Conservation (phyloP, 2,888 invertebrate species). For the Molorchus minor region DNA sequence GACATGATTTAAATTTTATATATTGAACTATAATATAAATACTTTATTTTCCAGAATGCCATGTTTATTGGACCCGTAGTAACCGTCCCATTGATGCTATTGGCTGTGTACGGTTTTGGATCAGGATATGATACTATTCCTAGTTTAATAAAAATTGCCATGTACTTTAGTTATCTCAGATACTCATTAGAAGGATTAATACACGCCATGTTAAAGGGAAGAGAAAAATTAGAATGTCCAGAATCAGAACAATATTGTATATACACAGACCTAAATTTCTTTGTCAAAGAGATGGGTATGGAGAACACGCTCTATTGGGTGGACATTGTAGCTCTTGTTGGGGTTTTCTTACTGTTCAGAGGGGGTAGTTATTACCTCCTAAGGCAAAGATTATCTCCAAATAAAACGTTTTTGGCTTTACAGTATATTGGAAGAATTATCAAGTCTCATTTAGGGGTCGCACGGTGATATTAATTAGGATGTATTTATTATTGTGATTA, state of each 20-base stretch:
- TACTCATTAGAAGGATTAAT: constrained; percentile 76
- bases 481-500: constrained; percentile 24
- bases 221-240: constrained; percentile 80
- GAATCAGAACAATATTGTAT: constrained; percentile 77
- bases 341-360: constrained; percentile 72
- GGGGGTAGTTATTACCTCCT: constrained; percentile 76
- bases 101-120: constrained; percentile 89
- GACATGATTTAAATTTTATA: no score
- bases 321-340: constrained; percentile 71
- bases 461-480: constrained; percentile 40
- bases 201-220: constrained; percentile 78
- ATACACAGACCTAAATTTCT: constrained; percentile 76
- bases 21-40: not conserved
- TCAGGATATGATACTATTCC: constrained; percentile 72
- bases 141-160: constrained; percentile 79
- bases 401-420: constrained; percentile 75
- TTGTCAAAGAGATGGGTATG: constrained; percentile 81
- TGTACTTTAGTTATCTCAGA: constrained; percentile 85
- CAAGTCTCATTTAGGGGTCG: constrained; percentile 65
- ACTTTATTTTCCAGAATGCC: constrained; percentile 71
- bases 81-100: constrained; percentile 86
- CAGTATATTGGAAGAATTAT: constrained; percentile 76
- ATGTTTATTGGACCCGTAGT: constrained; percentile 91
- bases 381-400: constrained; percentile 75
- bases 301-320: constrained; percentile 74